Percentiles rank a stretch among this genome's conserved stretches.
These are phyloP conservation scores for Lithodes maja DNA, from an alignment of 2,888 invertebrate genomes.

Conservation along the genomic window DNA sequence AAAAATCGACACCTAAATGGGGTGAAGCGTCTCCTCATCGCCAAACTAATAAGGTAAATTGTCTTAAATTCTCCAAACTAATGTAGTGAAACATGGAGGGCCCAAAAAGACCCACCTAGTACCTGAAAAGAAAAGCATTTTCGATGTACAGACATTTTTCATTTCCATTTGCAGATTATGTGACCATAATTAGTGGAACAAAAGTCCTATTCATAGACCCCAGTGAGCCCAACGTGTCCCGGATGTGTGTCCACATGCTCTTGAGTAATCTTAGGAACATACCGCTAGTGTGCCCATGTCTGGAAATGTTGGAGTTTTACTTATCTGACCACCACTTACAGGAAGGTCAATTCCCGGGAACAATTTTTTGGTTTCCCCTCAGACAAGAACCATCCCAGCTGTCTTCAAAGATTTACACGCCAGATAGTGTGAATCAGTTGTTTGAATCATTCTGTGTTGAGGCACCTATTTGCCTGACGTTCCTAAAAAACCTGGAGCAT, in stretches of 20 bases:
- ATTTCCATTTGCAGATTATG: slow-evolving; percentile 3
- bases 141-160: no score
- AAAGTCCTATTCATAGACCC: slow-evolving; percentile 42
- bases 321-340: slow-evolving; percentile 1
- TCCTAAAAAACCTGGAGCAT: slow-evolving; percentile 40
- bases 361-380: slow-evolving; percentile 46
- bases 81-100: no score
- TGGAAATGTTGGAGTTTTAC: neutral
- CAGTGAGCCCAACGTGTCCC: slow-evolving; percentile 16
- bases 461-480: slow-evolving; percentile 37
- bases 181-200: slow-evolving; percentile 34
- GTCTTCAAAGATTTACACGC: slow-evolving; percentile 28
- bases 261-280: slow-evolving; percentile 8
- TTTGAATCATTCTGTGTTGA: slow-evolving; percentile 29
- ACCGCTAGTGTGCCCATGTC: neutral
- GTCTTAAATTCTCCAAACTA: no score
- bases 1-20: no score
- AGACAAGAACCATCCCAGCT: slow-evolving; percentile 30
- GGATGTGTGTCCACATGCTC: slow-evolving; percentile 26
- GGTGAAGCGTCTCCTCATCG: no score
- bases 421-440: neutral
- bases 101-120: no score
- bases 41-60: no score
- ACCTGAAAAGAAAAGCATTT: no score
- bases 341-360: slow-evolving; percentile 14